Conservation (phyloP, 2,888 invertebrate species). For the Eupithecia pulchellata region DNA sequence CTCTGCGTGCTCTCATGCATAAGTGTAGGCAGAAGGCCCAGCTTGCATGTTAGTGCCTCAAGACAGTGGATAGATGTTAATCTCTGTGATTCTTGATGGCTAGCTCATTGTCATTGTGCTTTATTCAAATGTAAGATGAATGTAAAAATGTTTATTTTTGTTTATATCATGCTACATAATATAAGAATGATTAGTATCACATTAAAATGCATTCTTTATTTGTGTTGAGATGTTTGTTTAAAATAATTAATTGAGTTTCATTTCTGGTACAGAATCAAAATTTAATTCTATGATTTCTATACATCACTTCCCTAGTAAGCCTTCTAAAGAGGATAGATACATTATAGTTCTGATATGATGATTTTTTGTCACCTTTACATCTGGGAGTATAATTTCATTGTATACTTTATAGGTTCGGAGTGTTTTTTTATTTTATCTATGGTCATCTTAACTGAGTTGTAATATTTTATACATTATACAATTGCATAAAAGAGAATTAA, state of each 20-base stretch:
- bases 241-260: background rate
- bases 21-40: conserved; percentile 98
- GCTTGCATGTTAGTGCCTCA: conserved; percentile 86
- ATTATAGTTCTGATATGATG: background rate
- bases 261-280: background rate
- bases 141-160: conserved; percentile 25
- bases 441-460: background rate
- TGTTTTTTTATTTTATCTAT: background rate
- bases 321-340: background rate
- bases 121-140: conserved; percentile 10
- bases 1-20: conserved; percentile 97
- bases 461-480: background rate
- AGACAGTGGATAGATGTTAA: conserved; percentile 13
- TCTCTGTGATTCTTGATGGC: conserved; percentile 39
- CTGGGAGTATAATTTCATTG: background rate
- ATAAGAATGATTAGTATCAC: conserved; percentile 9
- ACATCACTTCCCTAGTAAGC: background rate
- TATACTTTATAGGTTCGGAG: too few species aligned
- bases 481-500: background rate
- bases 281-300: background rate
- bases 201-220: background rate
- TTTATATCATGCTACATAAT: conserved; percentile 23
- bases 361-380: background rate
- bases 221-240: background rate
- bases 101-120: conserved; percentile 32